phyloP scores from a whole-genome alignment of 1,140 invertebrate species.

The Aphidius ervi region DNA sequence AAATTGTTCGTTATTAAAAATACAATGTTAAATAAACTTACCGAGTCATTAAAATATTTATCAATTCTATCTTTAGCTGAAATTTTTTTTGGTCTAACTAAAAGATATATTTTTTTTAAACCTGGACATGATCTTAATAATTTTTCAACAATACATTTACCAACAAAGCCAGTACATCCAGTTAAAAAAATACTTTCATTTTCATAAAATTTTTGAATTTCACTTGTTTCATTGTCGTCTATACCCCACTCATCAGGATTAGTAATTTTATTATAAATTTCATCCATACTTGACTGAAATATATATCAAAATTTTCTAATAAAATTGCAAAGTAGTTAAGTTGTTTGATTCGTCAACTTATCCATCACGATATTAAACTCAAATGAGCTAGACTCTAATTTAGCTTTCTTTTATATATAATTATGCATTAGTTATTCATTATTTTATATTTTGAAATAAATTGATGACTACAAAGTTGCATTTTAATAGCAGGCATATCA shows the following conservation, averaged over 20 bases:
- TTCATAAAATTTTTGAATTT: conserved; percentile 31
- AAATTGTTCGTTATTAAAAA: background rate
- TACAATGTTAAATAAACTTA: conserved; percentile 25
- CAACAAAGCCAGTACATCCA: conserved; percentile 57
- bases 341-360: no score
- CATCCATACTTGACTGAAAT: no score
- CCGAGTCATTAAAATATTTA: conserved; percentile 34
- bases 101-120: conserved; percentile 56
- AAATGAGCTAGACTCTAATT: no score
- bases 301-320: no score
- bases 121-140: conserved; percentile 58
- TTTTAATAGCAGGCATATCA: no score
- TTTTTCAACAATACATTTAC: conserved; percentile 63
- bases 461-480: no score
- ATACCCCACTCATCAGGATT: conserved; percentile 26
- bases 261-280: conserved; percentile 30
- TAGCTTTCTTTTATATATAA: no score
- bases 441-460: no score
- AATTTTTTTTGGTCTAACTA: conserved; percentile 56
- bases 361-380: no score
- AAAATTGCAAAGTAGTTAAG: no score
- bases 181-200: conserved; percentile 31
- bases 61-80: conserved; percentile 41
- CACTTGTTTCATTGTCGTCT: conserved; percentile 22
- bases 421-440: no score